Evolutionary conservation across 2,797 vertebrate species (phyloP).

Genomic region (Leucoraja ocellata): DNA sequence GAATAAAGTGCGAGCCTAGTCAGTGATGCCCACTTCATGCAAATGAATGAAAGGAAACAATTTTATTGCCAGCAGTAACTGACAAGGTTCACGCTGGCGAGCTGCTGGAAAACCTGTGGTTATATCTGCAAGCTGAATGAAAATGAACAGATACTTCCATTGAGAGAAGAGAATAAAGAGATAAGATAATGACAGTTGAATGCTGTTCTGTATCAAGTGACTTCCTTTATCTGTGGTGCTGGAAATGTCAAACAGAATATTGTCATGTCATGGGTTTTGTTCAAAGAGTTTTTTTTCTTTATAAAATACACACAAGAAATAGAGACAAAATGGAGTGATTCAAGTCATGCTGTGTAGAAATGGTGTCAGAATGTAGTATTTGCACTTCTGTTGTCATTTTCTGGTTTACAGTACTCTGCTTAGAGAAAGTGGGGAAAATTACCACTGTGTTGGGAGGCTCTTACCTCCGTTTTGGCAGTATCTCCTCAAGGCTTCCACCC

Average conservation of each 20-base stretch:
- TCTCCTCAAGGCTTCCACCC: background rate
- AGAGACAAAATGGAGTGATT: background rate
- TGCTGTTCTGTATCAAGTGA: background rate
- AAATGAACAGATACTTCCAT: background rate
- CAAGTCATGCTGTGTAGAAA: background rate
- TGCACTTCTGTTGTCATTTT: background rate
- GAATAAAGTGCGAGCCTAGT: background rate
- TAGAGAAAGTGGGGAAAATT: background rate
- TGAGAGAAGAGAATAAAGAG: background rate
- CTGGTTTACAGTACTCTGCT: background rate
- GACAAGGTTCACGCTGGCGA: too few relatives aligned
- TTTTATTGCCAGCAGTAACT: background rate
- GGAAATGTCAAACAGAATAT: background rate
- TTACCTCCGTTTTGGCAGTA: slow-evolving; percentile 34
- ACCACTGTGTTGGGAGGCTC: background rate
- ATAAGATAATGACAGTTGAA: background rate
- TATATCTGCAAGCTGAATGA: background rate
- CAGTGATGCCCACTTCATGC: background rate
- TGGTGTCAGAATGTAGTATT: background rate
- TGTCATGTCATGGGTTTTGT: background rate
- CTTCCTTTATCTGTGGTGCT: background rate
- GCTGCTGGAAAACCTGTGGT: background rate
- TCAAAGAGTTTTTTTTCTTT: background rate
- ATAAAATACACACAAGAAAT: background rate
- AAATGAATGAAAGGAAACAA: background rate